Percentiles rank a stretch among this genome's conserved stretches.
Evolutionary conservation across 2,888 invertebrate genomes (phyloP).

Genomic region (Himalopsyche japonica): DNA sequence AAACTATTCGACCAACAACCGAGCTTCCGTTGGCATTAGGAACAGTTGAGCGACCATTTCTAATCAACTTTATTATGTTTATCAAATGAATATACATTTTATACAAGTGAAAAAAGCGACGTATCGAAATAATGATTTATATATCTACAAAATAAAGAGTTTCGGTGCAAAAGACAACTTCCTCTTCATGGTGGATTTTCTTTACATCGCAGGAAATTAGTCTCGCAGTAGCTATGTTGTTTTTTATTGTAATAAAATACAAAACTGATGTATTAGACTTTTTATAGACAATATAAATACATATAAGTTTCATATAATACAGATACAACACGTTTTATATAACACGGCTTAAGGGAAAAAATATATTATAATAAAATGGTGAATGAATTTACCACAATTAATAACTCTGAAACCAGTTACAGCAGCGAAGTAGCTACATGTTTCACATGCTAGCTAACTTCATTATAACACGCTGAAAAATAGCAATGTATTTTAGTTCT

Average conservation of each 20-base stretch:
- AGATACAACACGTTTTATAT: no score
- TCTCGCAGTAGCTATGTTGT: background rate
- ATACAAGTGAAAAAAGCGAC: background rate
- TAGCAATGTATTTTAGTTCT: no score
- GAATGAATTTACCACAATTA: no score
- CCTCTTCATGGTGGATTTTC: background rate
- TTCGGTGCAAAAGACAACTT: background rate
- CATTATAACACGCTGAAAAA: no score
- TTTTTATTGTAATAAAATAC: background rate
- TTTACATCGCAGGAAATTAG: background rate
- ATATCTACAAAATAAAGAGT: background rate
- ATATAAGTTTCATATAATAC: no score
- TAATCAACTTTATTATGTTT: background rate
- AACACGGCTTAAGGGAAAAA: no score
- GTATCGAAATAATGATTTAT: background rate
- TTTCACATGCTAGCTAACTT: no score
- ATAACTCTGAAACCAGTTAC: no score
- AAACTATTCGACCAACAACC: background rate
- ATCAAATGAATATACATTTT: background rate
- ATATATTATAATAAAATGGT: no score
- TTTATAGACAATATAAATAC: no score
- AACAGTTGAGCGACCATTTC: background rate
- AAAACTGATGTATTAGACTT: no score
- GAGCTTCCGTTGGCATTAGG: background rate
- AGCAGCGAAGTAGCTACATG: no score